Base-by-base conservation (phyloP, 2,797 vertebrate species). In the Lateolabrax maculatus region DNA sequence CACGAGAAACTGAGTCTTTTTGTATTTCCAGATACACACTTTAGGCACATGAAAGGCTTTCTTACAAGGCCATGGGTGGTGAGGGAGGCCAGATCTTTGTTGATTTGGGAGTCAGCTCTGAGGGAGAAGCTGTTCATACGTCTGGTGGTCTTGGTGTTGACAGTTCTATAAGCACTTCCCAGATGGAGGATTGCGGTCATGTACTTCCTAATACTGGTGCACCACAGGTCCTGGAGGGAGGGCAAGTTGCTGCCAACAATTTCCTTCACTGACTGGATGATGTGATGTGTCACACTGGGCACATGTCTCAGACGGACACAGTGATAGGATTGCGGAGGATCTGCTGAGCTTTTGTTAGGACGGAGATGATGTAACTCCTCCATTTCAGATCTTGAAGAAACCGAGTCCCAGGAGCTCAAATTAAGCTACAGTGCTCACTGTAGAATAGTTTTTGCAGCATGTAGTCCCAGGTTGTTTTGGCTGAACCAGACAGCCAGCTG, bases 401-500 rank as follows among this genome's bases (percentile, higher is more conserved):
- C 13, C 13, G 44, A 43, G 7, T 57, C 46, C 36, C 15, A 7
- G 29, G 56, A 56, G 53, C n/a, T 60, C 1, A 3, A 63, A 57
- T 71, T 27, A 44, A 7, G 37, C 43, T 25, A 27, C 6, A 60
- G 7, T 29, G 25, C 25, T 18, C 53, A 25, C 10, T 27, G 34
- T 36, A 16, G 31, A 34, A 6, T 34, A 27, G 39, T 63, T 78
- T 75, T 52, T 65, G 39, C 56, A 60, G 61, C 62, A 63, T 83
- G 83, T 79, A 75, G 75, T 70, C 78, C 37, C 41, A 19, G 52
- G 70, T 77, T 85, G 74, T 71, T 84, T 84, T 75, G 70, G 70
- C 66, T 78, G 21, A 80, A 79, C 18, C 72, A 62, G 70, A 77
- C 79, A 80, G 63, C 86, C 86, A 88, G 81, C 85, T 90, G 83